Base-by-base conservation (phyloP, 2,888 invertebrate species). In the Gastracanthus pulcherrimus region DNA sequence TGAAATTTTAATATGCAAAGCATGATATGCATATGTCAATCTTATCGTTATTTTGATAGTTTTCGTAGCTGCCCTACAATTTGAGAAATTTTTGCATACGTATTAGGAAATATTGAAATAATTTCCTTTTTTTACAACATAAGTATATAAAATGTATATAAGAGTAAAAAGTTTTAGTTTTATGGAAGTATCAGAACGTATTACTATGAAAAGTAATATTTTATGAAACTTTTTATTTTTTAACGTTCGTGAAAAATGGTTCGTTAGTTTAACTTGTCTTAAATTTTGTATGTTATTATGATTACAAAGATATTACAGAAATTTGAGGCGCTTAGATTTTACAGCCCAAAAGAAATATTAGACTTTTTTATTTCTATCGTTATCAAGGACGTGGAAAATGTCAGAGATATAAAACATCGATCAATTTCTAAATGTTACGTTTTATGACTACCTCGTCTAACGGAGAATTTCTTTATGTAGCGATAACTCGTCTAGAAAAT, bases 351-450 rank as follows among this genome's bases (percentile, higher is more conserved):
- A 64, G 45, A 74, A 64, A 36, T 74, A 74, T 64, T 62, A 60
- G 72, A 45, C 60, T 72, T 70, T 70, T 58, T 72, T 72, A 60
- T 72, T 72, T 72, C 60, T 60, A 45, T 45, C 72, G 60, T 45
- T 60, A 72, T 60, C 45, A 72, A 38, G 72, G 31, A 38, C 31
- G 72, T 60, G 60, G 60, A 72, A 60, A 62, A 64, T 48, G 74
- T 64, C 34, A 26, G 48, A 64, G 62, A 34, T 62, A 74, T 74
- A 74, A 62, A 74, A 74, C 62, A 60, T 74, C 62, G 48, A 74
- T 74, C 74, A 74, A 74, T 74, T 64, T 74, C 60, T 74, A 48
- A 74, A 74, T 74, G 62, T 48, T 74, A 48, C 48, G 34, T 64
- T 74, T 74, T 74, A 72, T n/a, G 72, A 72, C 31, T 60, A 29